Percentiles rank a stretch among this genome's conserved stretches.
These are phyloP conservation scores for Dryomyza anilis DNA, from an alignment of 2,888 invertebrate genomes.

Conservation along the genomic window DNA sequence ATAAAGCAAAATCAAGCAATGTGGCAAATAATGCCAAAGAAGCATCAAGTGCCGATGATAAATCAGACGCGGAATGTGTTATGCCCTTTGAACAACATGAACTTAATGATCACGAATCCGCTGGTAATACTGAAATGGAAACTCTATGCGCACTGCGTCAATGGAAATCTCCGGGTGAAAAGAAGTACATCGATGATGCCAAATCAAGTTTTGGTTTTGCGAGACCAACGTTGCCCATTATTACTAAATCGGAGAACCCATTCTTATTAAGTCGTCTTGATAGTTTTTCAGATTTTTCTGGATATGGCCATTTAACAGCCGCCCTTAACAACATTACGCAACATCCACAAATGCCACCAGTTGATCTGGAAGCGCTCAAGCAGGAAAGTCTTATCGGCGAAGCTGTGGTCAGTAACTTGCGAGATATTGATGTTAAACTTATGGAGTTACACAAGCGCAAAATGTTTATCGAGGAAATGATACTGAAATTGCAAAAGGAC, in stretches of 20 bases:
- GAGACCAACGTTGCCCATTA: neutral
- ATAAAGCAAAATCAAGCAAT: no score
- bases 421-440: constrained; percentile 55
- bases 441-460: constrained; percentile 56
- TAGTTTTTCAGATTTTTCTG: neutral
- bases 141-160: neutral
- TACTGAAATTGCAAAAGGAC: constrained; percentile 56
- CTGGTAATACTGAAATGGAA: neutral
- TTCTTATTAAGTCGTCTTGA: neutral
- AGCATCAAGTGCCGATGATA: neutral
- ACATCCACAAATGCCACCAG: constrained; percentile 32
- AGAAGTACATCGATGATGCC: constrained; percentile 34
- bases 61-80: neutral
- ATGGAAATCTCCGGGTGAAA: constrained; percentile 42
- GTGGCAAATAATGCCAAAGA: constrained; percentile 4
- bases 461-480: constrained; percentile 57
- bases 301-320: constrained; percentile 1
- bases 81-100: neutral
- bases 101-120: neutral
- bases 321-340: neutral
- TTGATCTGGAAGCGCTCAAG: constrained; percentile 38
- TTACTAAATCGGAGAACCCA: no score
- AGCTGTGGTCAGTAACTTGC: constrained; percentile 45
- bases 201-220: neutral
- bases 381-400: constrained; percentile 44